Percentiles rank a stretch among this genome's conserved stretches.
These are phyloP conservation scores for Carabus problematicus DNA, from an alignment of 2,888 invertebrate species.

Conservation along the genomic window DNA sequence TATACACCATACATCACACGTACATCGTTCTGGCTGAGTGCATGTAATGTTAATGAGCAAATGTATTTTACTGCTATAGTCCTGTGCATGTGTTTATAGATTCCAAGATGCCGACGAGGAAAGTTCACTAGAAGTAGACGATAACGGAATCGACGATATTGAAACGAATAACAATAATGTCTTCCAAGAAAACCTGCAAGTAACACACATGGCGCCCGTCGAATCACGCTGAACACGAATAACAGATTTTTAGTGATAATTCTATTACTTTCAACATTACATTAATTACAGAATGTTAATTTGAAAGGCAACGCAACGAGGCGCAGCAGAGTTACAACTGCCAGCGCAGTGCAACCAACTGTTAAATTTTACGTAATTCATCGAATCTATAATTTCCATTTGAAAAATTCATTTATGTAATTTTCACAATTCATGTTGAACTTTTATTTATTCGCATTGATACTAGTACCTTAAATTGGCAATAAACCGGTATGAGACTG, in stretches of 20 bases:
- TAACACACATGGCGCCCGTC: conserved; percentile 23
- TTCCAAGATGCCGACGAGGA: conserved; percentile 60
- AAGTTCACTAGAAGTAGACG: conserved; percentile 49
- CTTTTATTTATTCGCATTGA: conserved; percentile 1
- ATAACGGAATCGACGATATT: conserved; percentile 50
- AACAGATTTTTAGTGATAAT: conserved; percentile 17
- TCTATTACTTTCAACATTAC: conserved; percentile 5
- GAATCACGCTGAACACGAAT: conserved; percentile 9
- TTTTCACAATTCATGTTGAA: conserved; percentile 4
- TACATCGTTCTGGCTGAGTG: not conserved
- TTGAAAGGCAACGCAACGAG: not conserved
- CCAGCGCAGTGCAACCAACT: conserved; percentile 14
- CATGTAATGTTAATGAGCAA: too few relatives aligned
- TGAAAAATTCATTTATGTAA: conserved; percentile 4
- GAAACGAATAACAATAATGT: conserved; percentile 65
- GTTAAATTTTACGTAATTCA: not conserved
- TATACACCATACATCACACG: not conserved
- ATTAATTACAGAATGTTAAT: conserved; percentile 1
- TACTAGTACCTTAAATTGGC: too few relatives aligned
- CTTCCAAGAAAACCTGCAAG: conserved; percentile 64
- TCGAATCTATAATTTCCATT: not conserved
- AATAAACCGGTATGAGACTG: too few relatives aligned
- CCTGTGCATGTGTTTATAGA: conserved; percentile 50
- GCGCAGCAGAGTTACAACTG: not conserved
- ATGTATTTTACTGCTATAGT: not conserved